Evolutionary conservation across 2,797 vertebrate genomes (phyloP).

Genomic region (Silurus lanzhouensis): DNA sequence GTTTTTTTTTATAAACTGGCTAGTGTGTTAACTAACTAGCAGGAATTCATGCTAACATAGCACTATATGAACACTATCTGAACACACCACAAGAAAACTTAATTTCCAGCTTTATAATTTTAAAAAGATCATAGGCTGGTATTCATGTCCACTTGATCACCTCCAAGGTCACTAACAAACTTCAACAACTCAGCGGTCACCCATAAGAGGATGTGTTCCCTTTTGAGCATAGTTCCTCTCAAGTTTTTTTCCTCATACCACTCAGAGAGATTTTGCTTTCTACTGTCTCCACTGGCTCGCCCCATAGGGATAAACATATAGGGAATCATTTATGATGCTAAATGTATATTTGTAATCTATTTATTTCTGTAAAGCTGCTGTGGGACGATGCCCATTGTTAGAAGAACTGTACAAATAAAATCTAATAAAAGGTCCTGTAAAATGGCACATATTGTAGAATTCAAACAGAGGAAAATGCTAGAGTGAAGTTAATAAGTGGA

Average conservation of each 20-base stretch:
- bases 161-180: background rate
- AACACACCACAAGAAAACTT: background rate
- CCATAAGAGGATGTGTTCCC: too few species aligned
- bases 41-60: background rate
- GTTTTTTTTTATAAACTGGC: background rate
- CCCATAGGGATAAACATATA: too few species aligned
- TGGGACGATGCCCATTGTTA: too few species aligned
- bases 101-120: too few species aligned
- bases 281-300: too few species aligned
- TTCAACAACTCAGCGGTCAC: background rate
- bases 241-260: too few species aligned
- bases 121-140: background rate
- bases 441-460: background rate
- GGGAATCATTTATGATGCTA: too few species aligned
- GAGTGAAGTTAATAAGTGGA: background rate
- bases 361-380: too few species aligned
- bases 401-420: too few species aligned
- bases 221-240: too few species aligned
- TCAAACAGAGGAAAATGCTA: background rate
- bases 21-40: background rate
- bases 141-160: background rate
- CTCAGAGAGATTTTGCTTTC: too few species aligned
- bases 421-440: background rate
- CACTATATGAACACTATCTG: background rate
- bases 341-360: too few species aligned